Base-by-base conservation (phyloP, 35 echinoderm and acorn worm genomes). In the Amphiura filiformis region DNA sequence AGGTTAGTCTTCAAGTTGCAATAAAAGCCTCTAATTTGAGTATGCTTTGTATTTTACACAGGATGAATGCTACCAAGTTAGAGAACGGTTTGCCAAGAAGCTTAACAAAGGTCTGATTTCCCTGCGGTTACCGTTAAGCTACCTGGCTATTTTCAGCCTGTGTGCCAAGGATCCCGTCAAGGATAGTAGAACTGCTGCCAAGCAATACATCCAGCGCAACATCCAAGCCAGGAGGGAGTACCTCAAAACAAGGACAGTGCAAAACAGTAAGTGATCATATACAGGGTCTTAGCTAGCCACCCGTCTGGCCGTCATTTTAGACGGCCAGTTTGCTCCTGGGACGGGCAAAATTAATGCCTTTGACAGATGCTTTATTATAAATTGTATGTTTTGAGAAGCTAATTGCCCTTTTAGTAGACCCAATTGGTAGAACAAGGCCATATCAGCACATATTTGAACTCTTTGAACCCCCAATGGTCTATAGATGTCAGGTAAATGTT, bases 61-160 rank as follows among this genome's bases (percentile, higher is more conserved):
- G 96, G 96, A 99, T 91, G 96, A 99, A 34, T 99, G 96, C 38
- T 99, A 95, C 80, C 96, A 99, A 65, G 96, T 99, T 23, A 61
- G 96, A 57, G 87, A 92, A 32, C 36, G 70, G 26, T 99, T 99
- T 90, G 89, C 93, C 30, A 76, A 83, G 23, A 94, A 99, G 65
- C 80, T 99, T 1, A 89, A 94, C 80, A 80, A 91, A 34, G 93
- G 90, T 80, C 80, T 99, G 80, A 86, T 90, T n/a, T 57, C 78
- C 0, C 87, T 99, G 36, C 37, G 85, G 52, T 90, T 99, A 56
- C 96, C 96, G 17, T 88, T 99, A 30, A 92, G 90, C 61, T 99
- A 99, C 85, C 35, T 99, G 49, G 87, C 92, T 80, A 99, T 99
- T 32, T 89, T 99, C 56, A 78, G 78, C 83, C 85, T 99, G 9